Evolutionary conservation across 2,797 vertebrate species (phyloP).

Genomic region (Mycteria americana): DNA sequence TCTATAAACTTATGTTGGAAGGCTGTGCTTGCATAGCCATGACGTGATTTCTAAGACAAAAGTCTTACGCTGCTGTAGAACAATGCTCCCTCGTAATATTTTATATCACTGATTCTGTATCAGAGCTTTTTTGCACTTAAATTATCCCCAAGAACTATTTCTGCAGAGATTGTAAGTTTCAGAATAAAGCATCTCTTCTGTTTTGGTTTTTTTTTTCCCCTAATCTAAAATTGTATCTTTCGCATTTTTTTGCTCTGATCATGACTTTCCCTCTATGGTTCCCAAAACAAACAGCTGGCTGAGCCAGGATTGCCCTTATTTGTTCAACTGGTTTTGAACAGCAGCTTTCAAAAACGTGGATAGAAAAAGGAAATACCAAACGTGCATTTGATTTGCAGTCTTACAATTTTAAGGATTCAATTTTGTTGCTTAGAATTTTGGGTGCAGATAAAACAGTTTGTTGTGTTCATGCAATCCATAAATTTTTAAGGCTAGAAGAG

Average conservation of each 20-base stretch:
- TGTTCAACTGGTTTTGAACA: slow-evolving; percentile 32
- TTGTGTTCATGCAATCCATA: not conserved
- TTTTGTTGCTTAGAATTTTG: not conserved
- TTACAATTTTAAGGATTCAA: not conserved
- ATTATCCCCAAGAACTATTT: not conserved
- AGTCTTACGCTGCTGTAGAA: not conserved
- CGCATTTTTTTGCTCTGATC: not conserved
- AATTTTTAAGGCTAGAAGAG: not conserved
- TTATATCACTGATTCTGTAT: not conserved
- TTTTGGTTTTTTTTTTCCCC: not conserved
- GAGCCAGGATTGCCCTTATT: slow-evolving; percentile 39
- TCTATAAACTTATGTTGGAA: not conserved
- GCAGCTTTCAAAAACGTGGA: not conserved
- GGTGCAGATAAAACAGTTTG: not conserved
- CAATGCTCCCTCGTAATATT: not conserved
- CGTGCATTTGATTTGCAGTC: not conserved
- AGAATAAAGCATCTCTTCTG: not conserved
- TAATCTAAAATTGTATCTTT: slow-evolving; percentile 17
- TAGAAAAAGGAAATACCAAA: slow-evolving; percentile 23
- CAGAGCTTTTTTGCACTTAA: not conserved
- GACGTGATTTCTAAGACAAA: not conserved
- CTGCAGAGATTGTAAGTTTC: not conserved
- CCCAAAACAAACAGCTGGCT: slow-evolving; percentile 43
- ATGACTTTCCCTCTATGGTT: not conserved
- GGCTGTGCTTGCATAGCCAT: not conserved